phyloP scores from a whole-genome alignment of 1,140 invertebrate species.

The Gerris buenoi region DNA sequence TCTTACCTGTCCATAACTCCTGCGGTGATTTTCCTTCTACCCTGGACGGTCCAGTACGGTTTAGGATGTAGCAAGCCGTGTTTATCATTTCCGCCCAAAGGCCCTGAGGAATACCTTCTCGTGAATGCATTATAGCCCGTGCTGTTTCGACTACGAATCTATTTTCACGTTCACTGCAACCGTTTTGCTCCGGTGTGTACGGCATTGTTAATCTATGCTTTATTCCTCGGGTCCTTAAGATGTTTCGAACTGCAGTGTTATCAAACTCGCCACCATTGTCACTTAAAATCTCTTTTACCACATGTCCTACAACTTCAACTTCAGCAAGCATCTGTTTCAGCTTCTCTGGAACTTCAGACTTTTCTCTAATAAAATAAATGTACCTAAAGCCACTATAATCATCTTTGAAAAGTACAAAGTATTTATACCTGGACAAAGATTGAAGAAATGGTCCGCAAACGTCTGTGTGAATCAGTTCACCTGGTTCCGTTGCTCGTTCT shows the following conservation, averaged over 20 bases:
- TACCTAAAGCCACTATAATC: conserved; percentile 24
- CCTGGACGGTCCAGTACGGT: not conserved
- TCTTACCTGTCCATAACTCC: not conserved
- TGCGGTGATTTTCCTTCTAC: not conserved
- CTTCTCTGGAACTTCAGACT: conserved; percentile 22
- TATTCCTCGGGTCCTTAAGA: conserved; percentile 18
- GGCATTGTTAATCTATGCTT: conserved; percentile 15
- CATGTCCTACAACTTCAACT: conserved; percentile 19
- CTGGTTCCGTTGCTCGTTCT: conserved; percentile 18
- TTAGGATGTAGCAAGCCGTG: not conserved
- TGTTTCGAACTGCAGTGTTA: conserved; percentile 22
- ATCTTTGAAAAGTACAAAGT: conserved; percentile 25
- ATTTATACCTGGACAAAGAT: conserved; percentile 21
- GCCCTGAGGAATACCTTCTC: not conserved
- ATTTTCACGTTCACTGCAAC: not conserved
- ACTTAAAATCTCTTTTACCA: conserved; percentile 24
- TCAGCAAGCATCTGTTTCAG: conserved; percentile 21
- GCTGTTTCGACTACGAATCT: not conserved
- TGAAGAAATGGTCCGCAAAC: conserved; percentile 23
- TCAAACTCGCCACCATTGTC: conserved; percentile 23
- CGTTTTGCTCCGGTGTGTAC: conserved; percentile 16
- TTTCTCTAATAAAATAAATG: conserved; percentile 21
- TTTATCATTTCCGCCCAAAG: not conserved
- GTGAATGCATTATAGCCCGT: not conserved
- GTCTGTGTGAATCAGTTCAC: conserved; percentile 24